A percentile compares a stretch with the other conserved stretches of the same genome.
Evolutionary conservation across 2,888 invertebrate genomes (phyloP).

Genomic region (Hirtodrosophila cameraria): DNA sequence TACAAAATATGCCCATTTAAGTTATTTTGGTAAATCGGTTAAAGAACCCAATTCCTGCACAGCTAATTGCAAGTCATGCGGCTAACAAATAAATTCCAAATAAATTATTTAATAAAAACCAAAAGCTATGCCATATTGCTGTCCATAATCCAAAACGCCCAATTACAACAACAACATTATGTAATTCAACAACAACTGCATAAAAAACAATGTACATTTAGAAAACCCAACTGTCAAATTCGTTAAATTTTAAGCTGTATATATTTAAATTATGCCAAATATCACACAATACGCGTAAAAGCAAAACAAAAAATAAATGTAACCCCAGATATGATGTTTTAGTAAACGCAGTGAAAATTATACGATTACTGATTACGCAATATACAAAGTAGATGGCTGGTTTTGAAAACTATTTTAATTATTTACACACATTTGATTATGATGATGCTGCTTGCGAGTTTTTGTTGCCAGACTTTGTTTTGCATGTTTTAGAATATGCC

Average conservation of each 20-base stretch:
- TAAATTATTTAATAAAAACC: constrained; percentile 27
- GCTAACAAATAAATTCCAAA: constrained; percentile 42
- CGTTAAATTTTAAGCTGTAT: constrained; percentile 48
- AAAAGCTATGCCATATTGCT: background rate
- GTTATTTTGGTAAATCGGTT: constrained; percentile 4
- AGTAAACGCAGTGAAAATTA: constrained; percentile 13
- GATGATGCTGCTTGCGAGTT: background rate
- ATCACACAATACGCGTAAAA: too few species aligned
- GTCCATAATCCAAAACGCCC: background rate
- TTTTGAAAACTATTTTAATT: constrained; percentile 54
- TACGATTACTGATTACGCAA: background rate
- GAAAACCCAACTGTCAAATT: constrained; percentile 51
- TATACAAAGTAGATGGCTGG: background rate
- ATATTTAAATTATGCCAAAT: constrained; percentile 40
- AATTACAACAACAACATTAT: constrained; percentile 12
- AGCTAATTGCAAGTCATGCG: constrained; percentile 38
- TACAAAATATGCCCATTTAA: constrained; percentile 18
- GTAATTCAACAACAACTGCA: constrained; percentile 14
- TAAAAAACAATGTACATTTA: too few species aligned
- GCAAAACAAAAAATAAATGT: constrained; percentile 7
- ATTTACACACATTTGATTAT: constrained; percentile 48
- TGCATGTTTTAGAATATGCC: constrained; percentile 6
- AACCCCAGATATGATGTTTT: constrained; percentile 11
- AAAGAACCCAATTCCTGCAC: background rate
- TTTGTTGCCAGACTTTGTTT: constrained; percentile 12